phyloP scores from a whole-genome alignment of 1,140 invertebrate genomes.

The Scaptomyza montana region DNA sequence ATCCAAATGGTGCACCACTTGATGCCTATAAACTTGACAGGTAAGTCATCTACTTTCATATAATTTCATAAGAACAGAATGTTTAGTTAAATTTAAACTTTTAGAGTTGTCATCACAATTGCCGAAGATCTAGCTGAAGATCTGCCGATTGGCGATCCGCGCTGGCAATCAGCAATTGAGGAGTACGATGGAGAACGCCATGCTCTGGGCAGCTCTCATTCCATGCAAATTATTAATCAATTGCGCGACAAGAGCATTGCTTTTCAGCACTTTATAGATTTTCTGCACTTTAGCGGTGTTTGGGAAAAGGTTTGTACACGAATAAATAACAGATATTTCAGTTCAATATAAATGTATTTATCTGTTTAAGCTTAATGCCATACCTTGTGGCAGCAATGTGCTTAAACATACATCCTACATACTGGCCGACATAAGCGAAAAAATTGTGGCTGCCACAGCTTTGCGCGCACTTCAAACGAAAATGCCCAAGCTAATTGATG shows the following conservation, averaged over 20 bases:
- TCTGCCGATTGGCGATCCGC: constrained; percentile 93
- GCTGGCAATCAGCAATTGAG: constrained; percentile 87
- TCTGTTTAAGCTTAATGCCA: constrained; percentile 74
- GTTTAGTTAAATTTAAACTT: constrained; percentile 68
- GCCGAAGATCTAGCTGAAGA: constrained; percentile 94
- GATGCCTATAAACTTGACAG: constrained; percentile 71
- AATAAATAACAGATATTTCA: neutral
- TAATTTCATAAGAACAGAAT: constrained; percentile 23
- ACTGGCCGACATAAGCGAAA: constrained; percentile 90
- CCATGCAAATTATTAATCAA: constrained; percentile 92
- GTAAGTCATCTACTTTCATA: constrained; percentile 85
- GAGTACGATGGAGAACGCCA: constrained; percentile 53
- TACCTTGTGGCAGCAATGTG: constrained; percentile 85
- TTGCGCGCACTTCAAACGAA: constrained; percentile 69
- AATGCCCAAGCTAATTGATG: constrained; percentile 67
- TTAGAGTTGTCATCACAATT: constrained; percentile 88
- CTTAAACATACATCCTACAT: constrained; percentile 88
- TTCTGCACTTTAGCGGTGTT: constrained; percentile 90
- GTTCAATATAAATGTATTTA: neutral
- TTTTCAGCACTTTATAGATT: constrained; percentile 89
- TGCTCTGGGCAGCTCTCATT: constrained; percentile 87
- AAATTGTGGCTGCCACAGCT: constrained; percentile 89
- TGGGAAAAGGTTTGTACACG: constrained; percentile 87
- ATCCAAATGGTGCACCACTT: constrained; percentile 55
- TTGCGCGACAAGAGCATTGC: constrained; percentile 93